These are phyloP conservation scores for Actenoides lindsayi DNA, from an alignment of 2,113 vertebrate species.

Conservation along the genomic window DNA sequence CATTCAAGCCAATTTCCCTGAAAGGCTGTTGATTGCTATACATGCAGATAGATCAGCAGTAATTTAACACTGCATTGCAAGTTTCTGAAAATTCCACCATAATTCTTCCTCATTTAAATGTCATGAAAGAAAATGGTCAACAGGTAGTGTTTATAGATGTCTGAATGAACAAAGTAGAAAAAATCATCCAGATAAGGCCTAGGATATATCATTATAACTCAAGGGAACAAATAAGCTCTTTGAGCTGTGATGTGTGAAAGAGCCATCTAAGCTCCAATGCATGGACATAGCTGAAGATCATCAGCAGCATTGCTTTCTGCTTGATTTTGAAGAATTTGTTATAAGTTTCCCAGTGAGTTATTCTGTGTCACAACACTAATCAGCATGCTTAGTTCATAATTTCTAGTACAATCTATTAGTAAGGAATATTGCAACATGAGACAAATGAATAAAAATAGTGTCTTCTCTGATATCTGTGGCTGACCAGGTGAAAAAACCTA, in stretches of 20 bases:
- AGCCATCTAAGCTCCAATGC: accelerated
- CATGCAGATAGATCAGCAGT: neutral
- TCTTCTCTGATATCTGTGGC: neutral
- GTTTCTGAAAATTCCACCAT: neutral
- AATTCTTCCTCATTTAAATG: neutral
- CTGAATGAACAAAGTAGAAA: neutral
- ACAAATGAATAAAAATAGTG: neutral
- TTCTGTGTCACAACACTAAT: neutral
- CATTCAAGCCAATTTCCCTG: neutral
- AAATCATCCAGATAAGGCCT: neutral
- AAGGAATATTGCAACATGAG: neutral
- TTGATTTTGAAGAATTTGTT: neutral
- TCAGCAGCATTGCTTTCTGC: neutral
- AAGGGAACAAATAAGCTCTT: neutral
- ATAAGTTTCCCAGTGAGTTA: neutral
- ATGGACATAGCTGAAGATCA: neutral
- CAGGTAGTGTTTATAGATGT: neutral
- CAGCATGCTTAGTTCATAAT: neutral
- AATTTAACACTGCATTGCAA: neutral
- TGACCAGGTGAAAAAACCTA: neutral
- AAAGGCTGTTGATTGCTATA: neutral
- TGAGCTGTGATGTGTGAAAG: neutral
- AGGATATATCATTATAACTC: neutral
- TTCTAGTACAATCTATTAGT: neutral
- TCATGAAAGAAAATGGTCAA: neutral